These are phyloP conservation scores for Pammene aurita DNA, from an alignment of 2,888 invertebrate genomes.

Conservation along the genomic window DNA sequence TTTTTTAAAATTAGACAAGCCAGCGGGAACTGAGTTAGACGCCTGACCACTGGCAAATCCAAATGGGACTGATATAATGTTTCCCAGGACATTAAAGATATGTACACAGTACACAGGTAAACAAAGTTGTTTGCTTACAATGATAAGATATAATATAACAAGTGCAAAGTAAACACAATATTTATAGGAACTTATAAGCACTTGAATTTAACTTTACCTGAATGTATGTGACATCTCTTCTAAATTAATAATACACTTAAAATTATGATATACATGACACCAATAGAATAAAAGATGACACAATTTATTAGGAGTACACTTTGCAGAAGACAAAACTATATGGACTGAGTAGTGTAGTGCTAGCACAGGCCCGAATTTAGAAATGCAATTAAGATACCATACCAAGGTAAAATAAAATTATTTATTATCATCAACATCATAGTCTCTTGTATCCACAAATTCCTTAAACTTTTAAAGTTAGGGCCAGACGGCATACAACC, in stretches of 20 bases:
- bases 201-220: constrained; percentile 12
- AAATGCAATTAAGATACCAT: not conserved
- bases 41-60: not conserved
- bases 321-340: not conserved
- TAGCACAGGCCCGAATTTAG: constrained; percentile 24
- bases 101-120: constrained; percentile 1
- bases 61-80: constrained; percentile 28
- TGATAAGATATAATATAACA: constrained; percentile 38
- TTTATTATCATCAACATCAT: too few relatives aligned
- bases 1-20: too few relatives aligned
- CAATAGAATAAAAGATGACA: not conserved
- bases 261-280: not conserved
- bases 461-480: too few relatives aligned
- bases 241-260: not conserved
- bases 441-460: too few relatives aligned
- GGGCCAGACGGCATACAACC: too few relatives aligned
- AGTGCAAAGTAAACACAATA: constrained; percentile 4
- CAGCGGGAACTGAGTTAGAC: too few relatives aligned
- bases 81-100: constrained; percentile 41
- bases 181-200: constrained; percentile 4
- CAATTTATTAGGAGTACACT: constrained; percentile 11
- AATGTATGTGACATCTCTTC: constrained; percentile 38
- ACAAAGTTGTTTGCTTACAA: constrained; percentile 15
- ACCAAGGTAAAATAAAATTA: too few relatives aligned
- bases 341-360: not conserved